phyloP scores from a whole-genome alignment of 2,797 vertebrate genomes.

The Poeciliopsis gracilis region DNA sequence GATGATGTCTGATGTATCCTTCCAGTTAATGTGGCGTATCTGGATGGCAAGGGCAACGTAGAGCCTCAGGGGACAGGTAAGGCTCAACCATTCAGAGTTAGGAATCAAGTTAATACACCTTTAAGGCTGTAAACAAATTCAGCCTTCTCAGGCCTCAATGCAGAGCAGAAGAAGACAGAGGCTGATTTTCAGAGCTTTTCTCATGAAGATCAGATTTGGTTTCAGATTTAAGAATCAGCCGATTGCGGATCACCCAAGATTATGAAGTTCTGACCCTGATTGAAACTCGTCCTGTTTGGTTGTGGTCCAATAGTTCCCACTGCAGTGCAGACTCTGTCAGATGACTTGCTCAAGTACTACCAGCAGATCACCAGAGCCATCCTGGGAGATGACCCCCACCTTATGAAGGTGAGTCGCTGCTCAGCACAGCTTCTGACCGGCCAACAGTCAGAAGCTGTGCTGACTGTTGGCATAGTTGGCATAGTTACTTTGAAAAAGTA shows the following conservation, averaged over 20 bases:
- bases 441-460: fast-evolving
- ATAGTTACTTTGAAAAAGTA: too few species aligned
- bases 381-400: constrained; percentile 90
- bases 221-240: neutral
- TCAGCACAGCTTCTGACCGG: too few species aligned
- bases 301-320: constrained; percentile 82
- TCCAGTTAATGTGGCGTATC: constrained; percentile 90
- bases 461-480: too few species aligned
- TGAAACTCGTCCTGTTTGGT: neutral
- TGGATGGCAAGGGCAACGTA: constrained; percentile 93
- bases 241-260: neutral
- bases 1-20: constrained; percentile 4
- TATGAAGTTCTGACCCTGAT: neutral
- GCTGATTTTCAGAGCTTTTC: neutral
- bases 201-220: neutral
- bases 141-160: too few species aligned
- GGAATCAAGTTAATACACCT: neutral
- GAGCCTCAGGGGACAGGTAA: constrained; percentile 90
- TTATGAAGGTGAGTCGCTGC: constrained; percentile 87
- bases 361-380: constrained; percentile 92
- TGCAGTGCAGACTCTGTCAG: constrained; percentile 88
- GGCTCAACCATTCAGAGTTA: neutral
- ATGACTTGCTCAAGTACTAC: constrained; percentile 93
- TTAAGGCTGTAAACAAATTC: neutral
- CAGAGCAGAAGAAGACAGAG: neutral